Evolutionary conservation across 2,797 vertebrate species (phyloP).

Genomic region (Pantherophis alleghaniensis): DNA sequence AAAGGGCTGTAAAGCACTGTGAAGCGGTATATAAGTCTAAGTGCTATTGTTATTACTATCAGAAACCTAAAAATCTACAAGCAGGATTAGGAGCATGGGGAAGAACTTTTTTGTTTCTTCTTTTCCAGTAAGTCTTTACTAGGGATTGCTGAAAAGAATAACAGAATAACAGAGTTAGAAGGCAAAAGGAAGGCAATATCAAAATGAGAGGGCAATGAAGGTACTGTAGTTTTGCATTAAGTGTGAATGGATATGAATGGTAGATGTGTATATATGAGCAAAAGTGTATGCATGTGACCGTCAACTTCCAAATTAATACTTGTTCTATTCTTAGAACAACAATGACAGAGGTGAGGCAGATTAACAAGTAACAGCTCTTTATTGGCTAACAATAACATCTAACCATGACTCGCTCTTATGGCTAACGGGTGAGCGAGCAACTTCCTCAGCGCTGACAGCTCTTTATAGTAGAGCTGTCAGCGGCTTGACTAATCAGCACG

Average conservation of each 20-base stretch:
- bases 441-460: too few species aligned
- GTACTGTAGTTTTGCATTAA: not conserved
- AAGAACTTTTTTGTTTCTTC: not conserved
- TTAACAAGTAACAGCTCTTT: too few species aligned
- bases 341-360: too few species aligned
- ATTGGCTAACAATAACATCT: too few species aligned
- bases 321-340: too few species aligned
- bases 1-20: not conserved
- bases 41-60: not conserved
- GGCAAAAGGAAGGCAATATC: not conserved
- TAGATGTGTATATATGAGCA: not conserved
- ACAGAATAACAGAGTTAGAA: not conserved
- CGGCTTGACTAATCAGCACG: too few species aligned
- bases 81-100: not conserved
- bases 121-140: not conserved
- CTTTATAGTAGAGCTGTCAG: too few species aligned
- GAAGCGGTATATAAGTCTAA: not conserved
- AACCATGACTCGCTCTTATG: too few species aligned
- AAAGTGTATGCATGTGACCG: not conserved
- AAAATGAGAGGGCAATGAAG: not conserved
- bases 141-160: not conserved
- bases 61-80: not conserved
- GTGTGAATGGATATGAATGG: not conserved
- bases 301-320: not conserved
- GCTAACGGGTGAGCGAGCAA: too few species aligned